Percentiles rank a stretch among this genome's conserved stretches.
phyloP scores from a whole-genome alignment of 2,797 vertebrate genomes.

The Neosilurus hyrtlii region DNA sequence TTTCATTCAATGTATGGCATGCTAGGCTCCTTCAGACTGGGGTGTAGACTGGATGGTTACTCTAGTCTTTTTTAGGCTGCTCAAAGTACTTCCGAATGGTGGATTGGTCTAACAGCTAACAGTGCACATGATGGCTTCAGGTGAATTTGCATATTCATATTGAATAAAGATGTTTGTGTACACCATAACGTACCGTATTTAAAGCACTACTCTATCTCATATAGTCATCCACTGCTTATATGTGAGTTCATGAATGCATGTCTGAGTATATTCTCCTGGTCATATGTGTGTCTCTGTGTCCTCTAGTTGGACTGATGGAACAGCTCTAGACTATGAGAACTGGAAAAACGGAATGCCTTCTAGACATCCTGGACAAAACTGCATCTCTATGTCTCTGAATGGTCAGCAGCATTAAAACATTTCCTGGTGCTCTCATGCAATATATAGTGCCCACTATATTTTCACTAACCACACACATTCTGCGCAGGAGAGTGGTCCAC shows the following conservation, averaged over 20 bases:
- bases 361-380: constrained; percentile 61
- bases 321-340: constrained; percentile 79
- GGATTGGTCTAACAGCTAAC: constrained; percentile 83
- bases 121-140: constrained; percentile 70
- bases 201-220: not conserved
- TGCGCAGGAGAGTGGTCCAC: constrained; percentile 81
- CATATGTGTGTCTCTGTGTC: constrained; percentile 53
- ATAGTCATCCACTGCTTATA: not conserved
- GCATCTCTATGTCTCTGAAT: constrained; percentile 82
- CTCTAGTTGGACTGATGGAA: constrained; percentile 84
- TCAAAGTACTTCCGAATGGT: constrained; percentile 77
- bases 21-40: not conserved
- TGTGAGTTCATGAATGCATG: not conserved
- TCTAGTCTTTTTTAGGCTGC: constrained; percentile 59
- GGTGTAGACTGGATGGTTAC: not conserved
- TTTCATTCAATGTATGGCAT: not conserved
- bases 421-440: not conserved
- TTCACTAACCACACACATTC: constrained; percentile 5
- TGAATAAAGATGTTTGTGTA: not conserved
- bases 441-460: not conserved
- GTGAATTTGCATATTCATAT: constrained; percentile 58
- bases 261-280: constrained; percentile 34
- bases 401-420: constrained; percentile 67
- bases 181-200: not conserved
- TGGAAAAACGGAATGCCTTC: constrained; percentile 71